Evolutionary conservation across 64 coral and sea anemone species (phyloP).

Genomic region (Trachythela sp.): DNA sequence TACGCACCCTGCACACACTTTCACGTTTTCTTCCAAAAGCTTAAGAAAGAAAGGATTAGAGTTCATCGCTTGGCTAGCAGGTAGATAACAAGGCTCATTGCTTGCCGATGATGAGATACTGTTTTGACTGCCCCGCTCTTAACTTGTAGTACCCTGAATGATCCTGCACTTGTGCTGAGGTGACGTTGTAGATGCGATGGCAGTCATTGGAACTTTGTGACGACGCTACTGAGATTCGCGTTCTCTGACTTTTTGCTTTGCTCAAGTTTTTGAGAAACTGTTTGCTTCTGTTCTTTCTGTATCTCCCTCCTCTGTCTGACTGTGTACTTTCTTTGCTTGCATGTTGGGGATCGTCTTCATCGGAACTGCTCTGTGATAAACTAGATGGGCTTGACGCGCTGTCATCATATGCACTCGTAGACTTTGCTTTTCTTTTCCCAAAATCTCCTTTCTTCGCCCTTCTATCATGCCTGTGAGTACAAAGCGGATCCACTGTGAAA

Average conservation of each 20-base stretch:
- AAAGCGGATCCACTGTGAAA: not conserved
- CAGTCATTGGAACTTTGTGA: not conserved
- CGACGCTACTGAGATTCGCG: not conserved
- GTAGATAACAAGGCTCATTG: not conserved
- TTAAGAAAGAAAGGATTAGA: not conserved
- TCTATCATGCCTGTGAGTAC: not conserved
- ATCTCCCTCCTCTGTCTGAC: not conserved
- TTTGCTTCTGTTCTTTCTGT: constrained; percentile 1
- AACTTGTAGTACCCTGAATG: not conserved
- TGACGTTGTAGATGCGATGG: not conserved
- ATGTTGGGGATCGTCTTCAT: not conserved
- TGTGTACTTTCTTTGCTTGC: not conserved
- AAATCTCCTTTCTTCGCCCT: not conserved
- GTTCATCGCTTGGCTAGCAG: not conserved
- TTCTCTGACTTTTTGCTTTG: not conserved
- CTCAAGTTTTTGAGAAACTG: not conserved
- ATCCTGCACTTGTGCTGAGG: constrained; percentile 3
- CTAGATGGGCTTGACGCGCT: not conserved
- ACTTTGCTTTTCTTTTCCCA: not conserved
- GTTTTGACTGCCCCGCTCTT: not conserved
- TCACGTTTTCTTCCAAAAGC: not conserved
- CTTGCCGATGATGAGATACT: not conserved
- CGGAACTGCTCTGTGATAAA: not conserved
- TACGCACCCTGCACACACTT: not conserved
- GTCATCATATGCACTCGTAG: not conserved